Percentiles rank a stretch among this genome's conserved stretches.
Conservation (phyloP, 2,797 vertebrate species). For the Thripadectes ignobilis region DNA sequence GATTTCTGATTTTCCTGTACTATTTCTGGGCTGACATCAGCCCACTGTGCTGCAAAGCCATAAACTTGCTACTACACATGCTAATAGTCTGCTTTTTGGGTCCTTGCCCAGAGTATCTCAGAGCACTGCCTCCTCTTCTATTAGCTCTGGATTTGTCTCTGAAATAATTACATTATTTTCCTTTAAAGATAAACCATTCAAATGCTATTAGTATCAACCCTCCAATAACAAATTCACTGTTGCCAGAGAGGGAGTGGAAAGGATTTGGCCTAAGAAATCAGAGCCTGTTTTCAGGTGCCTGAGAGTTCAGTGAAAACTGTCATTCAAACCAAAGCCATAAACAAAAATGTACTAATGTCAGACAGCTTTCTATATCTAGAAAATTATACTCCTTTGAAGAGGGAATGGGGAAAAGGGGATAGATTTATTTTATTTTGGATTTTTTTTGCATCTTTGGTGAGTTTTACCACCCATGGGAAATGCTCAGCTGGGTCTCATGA, state of each 20-base stretch:
- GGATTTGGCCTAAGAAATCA: not conserved
- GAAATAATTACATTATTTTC: slow-evolving; percentile 1
- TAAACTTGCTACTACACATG: not conserved
- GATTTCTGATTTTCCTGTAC: not conserved
- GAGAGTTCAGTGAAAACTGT: not conserved
- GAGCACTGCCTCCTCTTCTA: not conserved
- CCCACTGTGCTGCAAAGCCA: not conserved
- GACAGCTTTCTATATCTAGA: not conserved
- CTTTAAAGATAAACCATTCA: slow-evolving; percentile 13
- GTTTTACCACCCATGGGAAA: not conserved
- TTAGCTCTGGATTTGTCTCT: not conserved
- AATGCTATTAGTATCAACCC: not conserved
- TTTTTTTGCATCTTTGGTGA: not conserved
- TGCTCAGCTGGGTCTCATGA: not conserved
- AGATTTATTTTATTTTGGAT: accelerated
- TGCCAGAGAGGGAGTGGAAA: not conserved
- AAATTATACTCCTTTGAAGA: not conserved
- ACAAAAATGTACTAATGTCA: not conserved
- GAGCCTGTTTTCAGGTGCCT: not conserved
- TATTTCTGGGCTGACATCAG: not conserved
- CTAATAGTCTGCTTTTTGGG: not conserved
- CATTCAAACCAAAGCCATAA: not conserved
- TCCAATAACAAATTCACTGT: not conserved
- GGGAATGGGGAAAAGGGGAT: not conserved
- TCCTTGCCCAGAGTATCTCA: not conserved